Base-by-base conservation (phyloP, 1,140 invertebrate genomes). In the Dufourea novaeangliae region DNA sequence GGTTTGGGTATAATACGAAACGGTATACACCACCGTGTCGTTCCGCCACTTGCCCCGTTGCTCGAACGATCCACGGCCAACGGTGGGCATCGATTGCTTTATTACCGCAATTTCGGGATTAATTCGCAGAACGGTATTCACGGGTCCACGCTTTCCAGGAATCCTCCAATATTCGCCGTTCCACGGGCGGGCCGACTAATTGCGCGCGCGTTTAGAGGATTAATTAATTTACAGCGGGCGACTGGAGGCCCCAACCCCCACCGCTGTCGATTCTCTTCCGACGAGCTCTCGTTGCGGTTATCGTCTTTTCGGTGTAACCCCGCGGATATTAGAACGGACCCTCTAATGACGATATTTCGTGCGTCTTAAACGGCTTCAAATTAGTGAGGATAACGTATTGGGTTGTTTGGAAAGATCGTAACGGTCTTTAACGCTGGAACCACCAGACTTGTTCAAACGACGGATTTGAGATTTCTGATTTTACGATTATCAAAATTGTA, bases 151-250 rank as follows among this genome's bases (percentile, higher is more conserved):
- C 73, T 67, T 54, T 25, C 37, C 68, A 64, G 68, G 68, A 83
- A 79, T 82, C 25, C 44, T 39, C 27, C 75, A 59, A 82, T 83
- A 68, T 78, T 78, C 56, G 20, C 78, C 50, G 39, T 78, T 63
- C 62, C 44, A 22, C 27, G 64, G 64, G 4, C 27, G 64, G 64
- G 4, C 10, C 14, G n/a, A 44, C 29, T 68, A 61, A 82, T 82
- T 78, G 54, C 67, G 34, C 22, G 11, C 34, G 14, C 46, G 25
- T 37, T 79, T 68, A 12, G 37, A 34, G 44, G 76, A 74, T 78
- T 79, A 82, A 83, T 82, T 82, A 78, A 70, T 79, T 74, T 78
- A 70, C 46, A 77, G 29, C 61, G 32, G 29, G 29, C 50, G 54
- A 77, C 34, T n/a, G 29, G 14, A n/a, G n/a, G 41, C 12, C 50